Evolutionary conservation across 2,888 invertebrate species (phyloP), one percentile per base, ranked within the genome.

Genomic region (Nesidiocoris tenuis): DNA sequence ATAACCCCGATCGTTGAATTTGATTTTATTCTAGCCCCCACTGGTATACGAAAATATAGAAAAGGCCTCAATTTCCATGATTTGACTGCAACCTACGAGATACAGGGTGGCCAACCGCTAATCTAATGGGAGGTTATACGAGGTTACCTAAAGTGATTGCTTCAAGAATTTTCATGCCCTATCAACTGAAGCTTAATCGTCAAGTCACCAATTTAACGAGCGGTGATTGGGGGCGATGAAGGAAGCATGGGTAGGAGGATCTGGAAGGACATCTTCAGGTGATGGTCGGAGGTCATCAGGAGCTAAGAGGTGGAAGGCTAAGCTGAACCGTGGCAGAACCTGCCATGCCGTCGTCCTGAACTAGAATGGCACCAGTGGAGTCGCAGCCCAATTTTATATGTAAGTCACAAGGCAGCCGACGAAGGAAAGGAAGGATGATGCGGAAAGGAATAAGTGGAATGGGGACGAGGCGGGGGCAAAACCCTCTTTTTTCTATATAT

Each of bases 321-420:
- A 39, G 39, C 39, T 39, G 39, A 39, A 25, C 55, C 19, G 39
- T 39, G 61, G 25, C 19, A 77, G 71, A 71, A 70, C 72, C 78
- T 70, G 70, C 61, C 74, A 59, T 61, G 75, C 61, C 59, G 74
- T 71, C 79, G 80, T 74, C 79, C 80, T 79, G 79, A 79, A 80
- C 80, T 81, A 80, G 82, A 82, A 82, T 82, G 82, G 81, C 80
- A 81, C 80, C 80, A 79, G 77, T 76, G 78, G 78, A 78, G 79
- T 79, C 80, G 78, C 79, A 79, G 80, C 81, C 81, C 81, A 81
- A 81, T 81, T 82, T 82, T 82, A 82, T 82, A 82, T 82, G 82
- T 82, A 82, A 82, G 82, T 82, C 82, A 82, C 81, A 81, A 81
- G 80, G 80, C 72, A 77, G 39, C 39, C 39, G 5, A 39, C 39